phyloP scores from a whole-genome alignment of 2,888 invertebrate species.

The Noctua fimbriata region DNA sequence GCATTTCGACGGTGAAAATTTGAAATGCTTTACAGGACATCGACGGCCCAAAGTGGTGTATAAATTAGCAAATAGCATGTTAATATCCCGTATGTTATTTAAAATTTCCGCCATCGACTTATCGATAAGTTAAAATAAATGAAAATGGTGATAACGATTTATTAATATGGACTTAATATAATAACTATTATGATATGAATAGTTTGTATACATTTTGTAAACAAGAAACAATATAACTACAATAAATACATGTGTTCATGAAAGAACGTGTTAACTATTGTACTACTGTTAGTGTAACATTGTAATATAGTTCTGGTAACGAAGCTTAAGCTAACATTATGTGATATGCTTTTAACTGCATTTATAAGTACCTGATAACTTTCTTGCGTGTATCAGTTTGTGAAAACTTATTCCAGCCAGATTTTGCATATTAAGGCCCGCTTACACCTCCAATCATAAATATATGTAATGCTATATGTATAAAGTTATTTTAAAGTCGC shows the following conservation, averaged over 20 bases:
- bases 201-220: slow-evolving; percentile 37
- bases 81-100: neutral
- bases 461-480: neutral
- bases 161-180: slow-evolving; percentile 9
- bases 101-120: neutral
- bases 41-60: neutral
- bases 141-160: slow-evolving; percentile 40
- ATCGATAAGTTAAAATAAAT: slow-evolving; percentile 30
- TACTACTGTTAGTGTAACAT: slow-evolving; percentile 8
- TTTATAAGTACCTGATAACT: slow-evolving; percentile 43
- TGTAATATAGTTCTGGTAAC: neutral
- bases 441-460: neutral
- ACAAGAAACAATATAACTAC: neutral
- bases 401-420: neutral
- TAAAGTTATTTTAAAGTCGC: neutral
- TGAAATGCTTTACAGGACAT: neutral
- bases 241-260: neutral
- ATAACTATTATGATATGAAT: slow-evolving; percentile 9
- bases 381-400: slow-evolving; percentile 1
- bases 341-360: slow-evolving; percentile 10
- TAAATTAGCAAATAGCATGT: neutral
- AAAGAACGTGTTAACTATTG: neutral
- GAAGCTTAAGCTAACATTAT: neutral
- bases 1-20: neutral
- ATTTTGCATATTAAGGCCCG: neutral